Evolutionary conservation across 2,113 vertebrate genomes (phyloP), one percentile per base, ranked within the genome.

Genomic region (Pelecanoides urinatrix): DNA sequence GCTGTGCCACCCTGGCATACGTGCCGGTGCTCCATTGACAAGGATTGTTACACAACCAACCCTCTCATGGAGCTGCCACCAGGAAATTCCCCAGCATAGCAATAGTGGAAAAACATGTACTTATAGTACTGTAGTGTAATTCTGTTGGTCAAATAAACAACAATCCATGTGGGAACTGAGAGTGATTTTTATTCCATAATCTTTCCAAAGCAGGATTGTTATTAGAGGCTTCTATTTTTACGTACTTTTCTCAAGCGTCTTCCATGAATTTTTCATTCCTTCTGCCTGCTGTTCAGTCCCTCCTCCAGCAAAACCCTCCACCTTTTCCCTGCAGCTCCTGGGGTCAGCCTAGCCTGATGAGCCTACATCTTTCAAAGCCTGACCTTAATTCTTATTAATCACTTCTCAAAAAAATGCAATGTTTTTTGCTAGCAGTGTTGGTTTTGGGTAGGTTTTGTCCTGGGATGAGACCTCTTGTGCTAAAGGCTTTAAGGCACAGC

Each of bases 371-470:
- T 90, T 68, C 76, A 61, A 59, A 72, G 27, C 80, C 79, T 53
- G 29, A 42, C 7, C 25, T 0, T 0, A 49, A 45, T 49, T 80
- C 45, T 76, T 81, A 55, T 49, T 68, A 67, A 70, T 42, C 0
- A 21, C 85, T 88, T 76, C 14, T 77, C 32, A 2, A 18, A 50
- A 13, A 58, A 26, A 6, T 1, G 1, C 9, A 11, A 18, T 21
- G 15, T 0, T 67, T 91, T 90, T 42, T 70, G 34, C 77, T 74
- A 65, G 52, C 0, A 0, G 3, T 62, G n/a, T 34, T 86, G 1
- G 8, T 5, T 65, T 75, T 56, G 44, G 26, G 36, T 65, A 27
- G 19, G 21, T 86, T 34, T 68, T 86, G 9, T 87, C 49, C n/a
- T 73, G 71, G 44, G 3, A 4, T 70, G 63, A 62, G 68, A 49